phyloP scores from a whole-genome alignment of 1,140 invertebrate species.

The Papilio xuthus region DNA sequence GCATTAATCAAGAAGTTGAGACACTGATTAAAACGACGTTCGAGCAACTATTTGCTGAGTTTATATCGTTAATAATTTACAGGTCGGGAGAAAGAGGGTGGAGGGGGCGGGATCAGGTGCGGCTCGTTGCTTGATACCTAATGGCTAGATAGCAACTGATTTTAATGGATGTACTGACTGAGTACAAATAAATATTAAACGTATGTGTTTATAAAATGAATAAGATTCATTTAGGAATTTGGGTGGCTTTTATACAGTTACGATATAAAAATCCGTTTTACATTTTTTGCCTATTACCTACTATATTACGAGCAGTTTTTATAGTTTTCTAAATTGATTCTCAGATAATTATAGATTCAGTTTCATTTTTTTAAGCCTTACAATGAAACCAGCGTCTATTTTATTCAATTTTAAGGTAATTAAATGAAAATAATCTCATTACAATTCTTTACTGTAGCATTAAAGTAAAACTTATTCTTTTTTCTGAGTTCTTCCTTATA shows the following conservation, averaged over 20 bases:
- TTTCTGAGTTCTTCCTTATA: too few relatives aligned
- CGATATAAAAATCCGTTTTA: too few relatives aligned
- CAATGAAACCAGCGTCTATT: too few relatives aligned
- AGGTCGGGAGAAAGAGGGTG: slow-evolving; percentile 50
- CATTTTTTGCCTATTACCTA: too few relatives aligned
- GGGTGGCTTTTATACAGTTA: too few relatives aligned
- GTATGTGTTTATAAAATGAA: background rate
- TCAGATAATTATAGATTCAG: too few relatives aligned
- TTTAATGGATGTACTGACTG: slow-evolving; percentile 24
- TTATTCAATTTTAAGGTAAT: too few relatives aligned
- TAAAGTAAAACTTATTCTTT: background rate
- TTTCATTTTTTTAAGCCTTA: too few relatives aligned
- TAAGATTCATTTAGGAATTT: too few relatives aligned
- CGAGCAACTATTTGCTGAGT: slow-evolving; percentile 78
- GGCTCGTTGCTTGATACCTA: slow-evolving; percentile 38
- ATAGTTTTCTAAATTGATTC: too few relatives aligned
- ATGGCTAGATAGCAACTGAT: slow-evolving; percentile 27
- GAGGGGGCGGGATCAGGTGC: slow-evolving; percentile 62
- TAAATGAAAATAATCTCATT: too few relatives aligned
- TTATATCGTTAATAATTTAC: slow-evolving; percentile 79
- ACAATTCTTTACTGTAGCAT: background rate
- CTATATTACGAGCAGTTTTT: too few relatives aligned
- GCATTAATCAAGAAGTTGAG: slow-evolving; percentile 83
- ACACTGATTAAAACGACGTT: slow-evolving; percentile 83
- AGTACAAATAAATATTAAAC: background rate